These are phyloP conservation scores for Lampropteryx suffumata DNA, from an alignment of 2,888 invertebrate genomes.

Conservation along the genomic window DNA sequence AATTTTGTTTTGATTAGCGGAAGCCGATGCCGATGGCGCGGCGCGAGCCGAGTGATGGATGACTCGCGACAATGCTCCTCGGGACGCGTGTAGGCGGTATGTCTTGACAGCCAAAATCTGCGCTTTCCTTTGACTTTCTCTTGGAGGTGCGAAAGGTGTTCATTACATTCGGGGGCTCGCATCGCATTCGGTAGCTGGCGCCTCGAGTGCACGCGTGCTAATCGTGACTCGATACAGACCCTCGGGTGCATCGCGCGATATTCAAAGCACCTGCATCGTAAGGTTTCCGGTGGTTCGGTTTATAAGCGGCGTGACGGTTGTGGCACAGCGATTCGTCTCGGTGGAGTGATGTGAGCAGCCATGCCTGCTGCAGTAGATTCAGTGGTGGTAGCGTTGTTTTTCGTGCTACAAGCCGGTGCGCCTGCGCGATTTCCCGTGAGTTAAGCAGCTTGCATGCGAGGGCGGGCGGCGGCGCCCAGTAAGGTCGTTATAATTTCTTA, in stretches of 20 bases:
- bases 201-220: conserved; percentile 78
- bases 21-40: conserved; percentile 38
- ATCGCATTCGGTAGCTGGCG: conserved; percentile 77
- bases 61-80: conserved; percentile 75
- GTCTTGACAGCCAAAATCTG: conserved; percentile 78
- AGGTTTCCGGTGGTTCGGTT: conserved; percentile 53
- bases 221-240: conserved; percentile 51
- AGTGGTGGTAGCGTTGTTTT: conserved; percentile 62
- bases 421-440: conserved; percentile 80
- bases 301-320: conserved; percentile 60
- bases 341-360: conserved; percentile 61
- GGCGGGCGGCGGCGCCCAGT: conserved; percentile 67
- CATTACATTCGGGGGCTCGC: conserved; percentile 74
- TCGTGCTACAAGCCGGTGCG: conserved; percentile 69
- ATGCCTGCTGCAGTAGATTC: conserved; percentile 58
- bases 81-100: conserved; percentile 77
- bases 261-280: conserved; percentile 78
- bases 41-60: conserved; percentile 66
- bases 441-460: conserved; percentile 51
- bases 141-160: conserved; percentile 81
- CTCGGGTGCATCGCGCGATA: conserved; percentile 68
- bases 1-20: conserved; percentile 63
- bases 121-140: conserved; percentile 83
- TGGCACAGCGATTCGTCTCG: conserved; percentile 44
- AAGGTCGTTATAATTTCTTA: too few relatives aligned